Base-by-base conservation (phyloP, 2,113 vertebrate species). In the Ifrita kowaldi region DNA sequence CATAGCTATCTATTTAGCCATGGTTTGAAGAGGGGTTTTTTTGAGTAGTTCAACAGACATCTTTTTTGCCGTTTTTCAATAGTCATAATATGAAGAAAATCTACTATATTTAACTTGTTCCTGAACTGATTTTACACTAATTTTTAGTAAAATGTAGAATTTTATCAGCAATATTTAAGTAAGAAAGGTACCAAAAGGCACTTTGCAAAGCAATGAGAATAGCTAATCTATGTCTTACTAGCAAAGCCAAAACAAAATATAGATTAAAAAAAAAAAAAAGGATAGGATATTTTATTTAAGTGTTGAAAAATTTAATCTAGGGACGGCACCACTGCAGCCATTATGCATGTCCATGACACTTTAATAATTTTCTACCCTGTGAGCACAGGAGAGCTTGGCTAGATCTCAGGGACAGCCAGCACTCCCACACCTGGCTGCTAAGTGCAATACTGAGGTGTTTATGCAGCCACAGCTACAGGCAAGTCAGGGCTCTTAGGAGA, bases 301-400 rank as follows among this genome's bases (percentile, higher is more conserved):
- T n/a, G 1, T 13, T 69, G 15, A 81, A 69, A 76, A 77, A 47
- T 21, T 27, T 16, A 26, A 67, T 35, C 20, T 50, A 24, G 13
- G 56, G 2, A 44, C 23, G 37, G 8, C 3, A 30, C 9, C 6
- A 11, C 13, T 1, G 0, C 23, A 88, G 16, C 10, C 19, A 44
- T 64, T 80, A 71, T 41, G 6, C 11, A 6, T 20, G 41, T 35
- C 13, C 37, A 8, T 33, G n/a, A n/a, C 6, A 11, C 16, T 55
- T 21, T 21, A 16, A 32, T 79, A 10, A 39, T 20, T 52, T 85
- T 46, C 30, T 69, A 6, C 3, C 9, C 3, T 2, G 5, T n/a
- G 13, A 55, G 62, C 32, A 49, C 9, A n/a, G 15, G 5, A 68
- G 32, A 52, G 5, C 5, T 87, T 63, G 23, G 7, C 20, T 59